Percentiles rank a stretch among this genome's conserved stretches.
phyloP scores from a whole-genome alignment of 2,888 invertebrate genomes.

The Plebejus anna region DNA sequence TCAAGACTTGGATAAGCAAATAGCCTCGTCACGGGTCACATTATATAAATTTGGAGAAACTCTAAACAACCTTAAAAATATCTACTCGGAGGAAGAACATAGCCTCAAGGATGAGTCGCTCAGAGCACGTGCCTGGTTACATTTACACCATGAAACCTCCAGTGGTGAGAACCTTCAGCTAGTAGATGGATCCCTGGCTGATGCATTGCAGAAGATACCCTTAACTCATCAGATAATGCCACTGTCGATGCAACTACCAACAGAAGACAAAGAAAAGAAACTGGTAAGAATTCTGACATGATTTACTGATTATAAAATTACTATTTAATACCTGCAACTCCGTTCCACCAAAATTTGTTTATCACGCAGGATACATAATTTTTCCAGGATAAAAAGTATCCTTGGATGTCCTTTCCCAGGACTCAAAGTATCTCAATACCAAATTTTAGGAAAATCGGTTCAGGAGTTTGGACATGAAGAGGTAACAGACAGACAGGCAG shows the following conservation, averaged over 20 bases:
- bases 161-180: not conserved
- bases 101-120: conserved; percentile 41
- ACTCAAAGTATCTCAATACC: no score
- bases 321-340: no score
- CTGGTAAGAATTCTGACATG: conserved; percentile 1
- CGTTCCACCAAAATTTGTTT: no score
- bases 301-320: not conserved
- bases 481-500: no score
- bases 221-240: not conserved
- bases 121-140: conserved; percentile 51
- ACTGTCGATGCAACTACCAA: not conserved
- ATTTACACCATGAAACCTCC: conserved; percentile 3
- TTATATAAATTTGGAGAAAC: not conserved
- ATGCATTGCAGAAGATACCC: conserved; percentile 3
- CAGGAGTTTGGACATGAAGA: no score
- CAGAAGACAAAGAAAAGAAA: not conserved
- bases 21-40: not conserved
- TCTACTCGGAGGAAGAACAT: conserved; percentile 49
- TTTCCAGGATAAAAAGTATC: no score
- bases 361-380: no score
- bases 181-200: not conserved
- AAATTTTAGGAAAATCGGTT: no score
- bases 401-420: no score
- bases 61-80: not conserved
- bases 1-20: not conserved